These are phyloP conservation scores for Ctenosaura bakeri DNA, from an alignment of 2,797 vertebrate species.

Conservation along the genomic window DNA sequence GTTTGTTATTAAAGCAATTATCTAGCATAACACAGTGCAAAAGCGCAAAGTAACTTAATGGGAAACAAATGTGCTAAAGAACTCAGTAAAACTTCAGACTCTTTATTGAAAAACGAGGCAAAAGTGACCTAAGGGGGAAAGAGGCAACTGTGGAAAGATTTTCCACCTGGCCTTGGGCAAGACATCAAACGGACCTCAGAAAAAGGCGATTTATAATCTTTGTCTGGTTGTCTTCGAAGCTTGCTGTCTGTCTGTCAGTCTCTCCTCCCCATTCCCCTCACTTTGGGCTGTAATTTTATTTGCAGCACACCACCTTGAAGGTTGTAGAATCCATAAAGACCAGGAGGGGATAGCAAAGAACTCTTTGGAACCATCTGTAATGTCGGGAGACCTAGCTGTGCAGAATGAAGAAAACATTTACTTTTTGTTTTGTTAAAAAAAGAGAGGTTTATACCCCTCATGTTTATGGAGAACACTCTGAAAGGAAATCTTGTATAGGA, in stretches of 20 bases:
- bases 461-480: not conserved
- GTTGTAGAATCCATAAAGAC: not conserved
- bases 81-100: conserved; percentile 73
- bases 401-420: not conserved
- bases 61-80: conserved; percentile 84
- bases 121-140: conserved; percentile 79
- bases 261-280: not conserved
- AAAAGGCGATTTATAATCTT: conserved; percentile 83
- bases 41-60: conserved; percentile 82
- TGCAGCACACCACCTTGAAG: not conserved
- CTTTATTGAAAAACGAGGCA: conserved; percentile 84
- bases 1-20: conserved; percentile 90
- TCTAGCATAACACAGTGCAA: conserved; percentile 84
- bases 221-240: conserved; percentile 74
- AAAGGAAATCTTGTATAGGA: not conserved
- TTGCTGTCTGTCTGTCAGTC: conserved; percentile 57
- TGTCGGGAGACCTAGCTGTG: not conserved
- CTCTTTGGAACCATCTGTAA: not conserved
- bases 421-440: not conserved
- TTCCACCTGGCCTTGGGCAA: conserved; percentile 85
- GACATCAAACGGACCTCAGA: conserved; percentile 80
- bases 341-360: not conserved
- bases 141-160: conserved; percentile 80
- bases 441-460: not conserved
- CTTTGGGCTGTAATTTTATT: conserved; percentile 11